Evolutionary conservation across 2,888 invertebrate species (phyloP), one percentile per base, ranked within the genome.

Genomic region (Aproaerema taeniolella): DNA sequence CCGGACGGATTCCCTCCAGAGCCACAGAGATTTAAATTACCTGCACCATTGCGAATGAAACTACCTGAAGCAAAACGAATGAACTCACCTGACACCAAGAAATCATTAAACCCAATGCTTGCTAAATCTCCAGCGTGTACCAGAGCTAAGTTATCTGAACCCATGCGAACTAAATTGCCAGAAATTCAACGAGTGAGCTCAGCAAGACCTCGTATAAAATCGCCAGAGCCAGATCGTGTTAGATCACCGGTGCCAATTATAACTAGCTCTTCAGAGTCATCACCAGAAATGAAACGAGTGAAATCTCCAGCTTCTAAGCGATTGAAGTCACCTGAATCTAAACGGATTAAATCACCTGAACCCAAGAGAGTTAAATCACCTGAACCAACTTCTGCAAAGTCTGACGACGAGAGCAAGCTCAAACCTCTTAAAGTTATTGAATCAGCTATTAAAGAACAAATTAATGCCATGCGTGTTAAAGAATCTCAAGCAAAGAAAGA

Each of bases 11-110:
- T 32, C 14, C 17, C 28, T 16, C 24, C 30, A 9, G 24, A 31
- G 14, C 29, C 17, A 11, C 20, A 28, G 10, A 12, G 14, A 15
- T 25, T 14, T 9, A 36, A 16, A 10, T 13, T 26, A 15, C 16
- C 28, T n/a, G 15, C 29, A 38, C 55, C 28, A 39, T 55, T 8
- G 53, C 46, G 38, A 54, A 49, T 35, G 57, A 61, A 30, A 55
- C 58, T 41, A 29, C 49, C 25, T 8, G 34, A 34, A 31, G 63
- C 44, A 47, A 43, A 30, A 16, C 34, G 34, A 13, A 6, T 34
- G 2, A 12, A 14, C n/a, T 25, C 25, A 1, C 34, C 34, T 12
- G 34, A 34, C 7, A 24, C 34, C n/a, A n/a, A n/a, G n/a, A n/a
- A n/a, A n/a, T n/a, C n/a, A n/a, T n/a, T n/a, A n/a, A n/a, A n/a